A percentile compares a stretch with the other conserved stretches of the same genome.
phyloP scores from a whole-genome alignment of 1,140 invertebrate genomes.

The Oryctes rhinoceros region DNA sequence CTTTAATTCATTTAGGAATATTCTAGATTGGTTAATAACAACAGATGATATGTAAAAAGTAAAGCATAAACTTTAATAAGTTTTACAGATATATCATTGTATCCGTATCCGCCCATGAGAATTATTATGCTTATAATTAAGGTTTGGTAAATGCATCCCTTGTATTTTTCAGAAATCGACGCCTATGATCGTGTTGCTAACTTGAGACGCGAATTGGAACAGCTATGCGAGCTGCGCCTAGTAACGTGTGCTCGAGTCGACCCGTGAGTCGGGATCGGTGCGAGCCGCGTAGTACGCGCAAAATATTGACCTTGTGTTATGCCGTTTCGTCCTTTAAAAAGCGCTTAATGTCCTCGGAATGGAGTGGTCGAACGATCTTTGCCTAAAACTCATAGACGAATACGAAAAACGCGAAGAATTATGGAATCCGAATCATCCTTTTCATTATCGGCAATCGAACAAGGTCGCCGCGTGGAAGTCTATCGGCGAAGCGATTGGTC shows the following conservation, averaged over 20 bases:
- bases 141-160: neutral
- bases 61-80: neutral
- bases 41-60: too few relatives aligned
- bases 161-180: neutral
- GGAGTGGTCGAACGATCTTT: neutral
- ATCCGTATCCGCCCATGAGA: neutral
- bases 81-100: neutral
- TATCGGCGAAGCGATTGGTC: neutral
- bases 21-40: too few relatives aligned
- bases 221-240: neutral
- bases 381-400: neutral
- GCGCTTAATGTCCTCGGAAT: neutral
- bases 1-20: too few relatives aligned
- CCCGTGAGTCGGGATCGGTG: neutral
- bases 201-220: neutral
- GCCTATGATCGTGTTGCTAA: neutral
- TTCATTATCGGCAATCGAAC: neutral
- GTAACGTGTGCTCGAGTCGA: neutral
- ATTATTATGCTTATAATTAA: neutral
- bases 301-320: neutral
- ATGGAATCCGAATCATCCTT: neutral
- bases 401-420: conserved; percentile 14
- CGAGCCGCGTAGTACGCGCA: neutral
- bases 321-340: neutral
- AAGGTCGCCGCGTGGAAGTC: conserved; percentile 1